Percentiles rank a stretch among this genome's conserved stretches.
Conservation (phyloP, 2,797 vertebrate genomes). For the Chaenodraco wilsoni region DNA sequence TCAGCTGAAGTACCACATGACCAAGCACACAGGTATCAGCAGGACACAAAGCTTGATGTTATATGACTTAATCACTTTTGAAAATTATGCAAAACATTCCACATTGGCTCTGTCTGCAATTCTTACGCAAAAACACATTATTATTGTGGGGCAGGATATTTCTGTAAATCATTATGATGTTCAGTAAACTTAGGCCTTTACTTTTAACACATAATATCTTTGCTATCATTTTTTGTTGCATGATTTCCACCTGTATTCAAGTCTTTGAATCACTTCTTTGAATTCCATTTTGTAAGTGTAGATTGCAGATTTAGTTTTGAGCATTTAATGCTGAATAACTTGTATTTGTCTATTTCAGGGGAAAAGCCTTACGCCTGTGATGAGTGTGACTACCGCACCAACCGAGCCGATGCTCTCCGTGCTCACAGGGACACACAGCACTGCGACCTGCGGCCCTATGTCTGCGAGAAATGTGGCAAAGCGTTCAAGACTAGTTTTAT, state of each 20-base stretch:
- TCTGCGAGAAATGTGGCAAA: constrained; percentile 98
- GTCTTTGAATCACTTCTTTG: not conserved
- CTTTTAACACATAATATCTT: not conserved
- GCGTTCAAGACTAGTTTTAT: constrained; percentile 96
- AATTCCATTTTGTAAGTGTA: not conserved
- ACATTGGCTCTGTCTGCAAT: not conserved
- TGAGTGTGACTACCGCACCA: constrained; percentile 94
- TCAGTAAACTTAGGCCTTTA: not conserved
- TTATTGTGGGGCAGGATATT: not conserved
- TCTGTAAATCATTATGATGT: not conserved
- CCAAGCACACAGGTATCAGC: constrained; percentile 92
- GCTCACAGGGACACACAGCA: constrained; percentile 93
- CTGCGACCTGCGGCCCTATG: constrained; percentile 88
- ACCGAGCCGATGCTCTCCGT: constrained; percentile 92
- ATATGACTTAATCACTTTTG: not conserved
- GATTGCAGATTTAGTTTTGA: not conserved
- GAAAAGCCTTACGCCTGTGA: constrained; percentile 91
- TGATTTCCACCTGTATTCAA: not conserved
- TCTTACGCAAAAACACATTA: not conserved
- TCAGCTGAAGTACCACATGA: constrained; percentile 99
- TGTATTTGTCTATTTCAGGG: constrained; percentile 75
- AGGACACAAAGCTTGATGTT: not conserved
- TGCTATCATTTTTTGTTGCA: not conserved
- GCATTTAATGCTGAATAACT: not conserved
- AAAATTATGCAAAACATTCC: not conserved